These are phyloP conservation scores for Acrossocheilus fasciatus DNA, from an alignment of 2,797 vertebrate genomes.

Conservation along the genomic window DNA sequence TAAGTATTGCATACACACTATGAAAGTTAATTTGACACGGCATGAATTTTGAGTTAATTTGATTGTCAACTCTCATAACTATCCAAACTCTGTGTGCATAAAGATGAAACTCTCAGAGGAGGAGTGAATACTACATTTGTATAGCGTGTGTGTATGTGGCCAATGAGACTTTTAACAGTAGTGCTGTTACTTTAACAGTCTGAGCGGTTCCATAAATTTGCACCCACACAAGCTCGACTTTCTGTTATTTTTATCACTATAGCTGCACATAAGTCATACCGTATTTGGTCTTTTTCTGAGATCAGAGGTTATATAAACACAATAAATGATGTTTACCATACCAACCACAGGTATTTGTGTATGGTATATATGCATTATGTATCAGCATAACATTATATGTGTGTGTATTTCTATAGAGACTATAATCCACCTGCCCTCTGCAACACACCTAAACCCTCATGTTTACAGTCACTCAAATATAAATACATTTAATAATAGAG, in stretches of 20 bases:
- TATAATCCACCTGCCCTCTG: conserved; percentile 5
- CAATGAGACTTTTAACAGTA: not conserved
- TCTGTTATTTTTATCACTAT: not conserved
- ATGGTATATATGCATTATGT: not conserved
- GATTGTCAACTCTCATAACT: not conserved
- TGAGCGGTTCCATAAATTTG: not conserved
- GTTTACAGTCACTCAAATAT: conserved; percentile 33
- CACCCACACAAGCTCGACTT: not conserved
- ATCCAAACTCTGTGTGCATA: not conserved
- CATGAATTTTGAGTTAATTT: not conserved
- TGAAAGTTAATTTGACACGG: not conserved
- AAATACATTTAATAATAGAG: conserved; percentile 37
- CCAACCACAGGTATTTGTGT: not conserved
- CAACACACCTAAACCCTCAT: conserved; percentile 21
- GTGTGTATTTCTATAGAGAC: not conserved
- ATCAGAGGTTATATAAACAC: conserved; percentile 29
- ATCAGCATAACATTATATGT: not conserved
- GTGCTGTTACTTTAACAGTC: not conserved
- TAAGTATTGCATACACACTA: not conserved
- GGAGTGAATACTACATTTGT: not conserved
- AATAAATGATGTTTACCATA: conserved; percentile 7
- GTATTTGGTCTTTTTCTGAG: not conserved
- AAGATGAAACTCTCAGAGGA: not conserved
- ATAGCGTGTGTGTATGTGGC: not conserved
- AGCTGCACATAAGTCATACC: not conserved